Base-by-base conservation (phyloP, 1,140 invertebrate genomes). In the Octopus sinensis region DNA sequence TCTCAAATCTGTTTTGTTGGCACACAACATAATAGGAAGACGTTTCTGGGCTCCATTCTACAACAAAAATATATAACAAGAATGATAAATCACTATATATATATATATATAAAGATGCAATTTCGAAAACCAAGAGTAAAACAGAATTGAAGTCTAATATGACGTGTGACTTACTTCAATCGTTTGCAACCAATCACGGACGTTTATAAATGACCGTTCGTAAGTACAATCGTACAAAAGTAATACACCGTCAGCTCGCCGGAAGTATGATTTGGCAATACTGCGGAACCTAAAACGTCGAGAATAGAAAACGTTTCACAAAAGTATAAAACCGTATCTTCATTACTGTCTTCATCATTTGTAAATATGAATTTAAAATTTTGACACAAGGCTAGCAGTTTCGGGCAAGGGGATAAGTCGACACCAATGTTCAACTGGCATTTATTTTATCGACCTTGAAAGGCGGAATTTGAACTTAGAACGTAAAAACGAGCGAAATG, bases 1-100 rank as follows among this genome's bases (percentile, higher is more conserved):
- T 82, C 92, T 85, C 53, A 93, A 84, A 87, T 93, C 93, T 13
- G 89, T 89, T 88, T 93, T 93, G 85, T 93, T 93, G 5, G 89
- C 92, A 73, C 92, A 92, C n/a, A 93, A 85, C 88, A 93, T 91
- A 54, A 93, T 90, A 1, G 93, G 92, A 75, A 91, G 83, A 76
- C 87, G 87, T 81, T 90, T 90, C 43, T 85, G 83, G 9, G 89
- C 84, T 53, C 89, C 86, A 23, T 90, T 88, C 89, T 90, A 82
- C 12, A 84, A 78, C 43, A 83, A 17, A 23, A 54, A 51, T 30
- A 75, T 68, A 68, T 43, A 43, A 43, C 30, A 43, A 43, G 30
- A 43, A 43, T 43, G 30, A 43, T 43, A 43, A 43, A 43, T 43
- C 30, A 43, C 30, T 43, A 43, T 43, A 43, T 43, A 43, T 43